Conservation (phyloP, 2,888 invertebrate species). For the Camptogramma bilineatum region DNA sequence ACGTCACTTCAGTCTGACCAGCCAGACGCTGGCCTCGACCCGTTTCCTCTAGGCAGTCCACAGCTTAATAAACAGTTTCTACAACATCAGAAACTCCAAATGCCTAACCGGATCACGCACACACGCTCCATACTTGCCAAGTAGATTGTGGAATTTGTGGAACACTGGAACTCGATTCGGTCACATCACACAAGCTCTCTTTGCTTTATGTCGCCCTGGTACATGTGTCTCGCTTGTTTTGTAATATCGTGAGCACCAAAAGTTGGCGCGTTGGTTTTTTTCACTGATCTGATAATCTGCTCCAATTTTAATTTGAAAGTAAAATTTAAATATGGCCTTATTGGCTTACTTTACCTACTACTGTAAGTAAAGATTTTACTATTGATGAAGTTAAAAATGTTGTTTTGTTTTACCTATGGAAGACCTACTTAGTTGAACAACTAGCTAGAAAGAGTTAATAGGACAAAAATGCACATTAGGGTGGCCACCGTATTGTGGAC, state of each 20-base stretch:
- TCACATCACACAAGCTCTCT: slow-evolving; percentile 45
- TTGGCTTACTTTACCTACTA: no score
- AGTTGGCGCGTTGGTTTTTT: slow-evolving; percentile 7
- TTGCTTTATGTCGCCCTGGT: slow-evolving; percentile 37
- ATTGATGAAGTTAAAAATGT: no score
- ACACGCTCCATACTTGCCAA: slow-evolving; percentile 34
- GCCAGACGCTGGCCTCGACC: slow-evolving; percentile 56
- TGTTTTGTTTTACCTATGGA: no score
- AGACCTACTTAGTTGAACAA: no score
- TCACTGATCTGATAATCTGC: neutral
- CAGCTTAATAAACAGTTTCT: slow-evolving; percentile 27
- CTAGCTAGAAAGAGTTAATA: no score
- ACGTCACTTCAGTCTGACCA: slow-evolving; percentile 37
- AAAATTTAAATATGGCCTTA: no score
- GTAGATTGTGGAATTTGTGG: slow-evolving; percentile 43
- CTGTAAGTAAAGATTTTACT: neutral
- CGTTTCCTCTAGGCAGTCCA: slow-evolving; percentile 44
- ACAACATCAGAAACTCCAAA: slow-evolving; percentile 31
- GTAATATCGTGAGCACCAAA: slow-evolving; percentile 35
- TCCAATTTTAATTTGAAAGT: slow-evolving; percentile 1
- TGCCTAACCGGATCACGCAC: slow-evolving; percentile 62
- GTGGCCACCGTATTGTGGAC: no score
- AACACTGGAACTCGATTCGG: slow-evolving; percentile 46
- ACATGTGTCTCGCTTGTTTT: slow-evolving; percentile 37
- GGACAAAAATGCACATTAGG: no score